A percentile compares a stretch with the other conserved stretches of the same genome.
Conservation (phyloP, 2,888 invertebrate genomes). For the Agonopterix heracliana region DNA sequence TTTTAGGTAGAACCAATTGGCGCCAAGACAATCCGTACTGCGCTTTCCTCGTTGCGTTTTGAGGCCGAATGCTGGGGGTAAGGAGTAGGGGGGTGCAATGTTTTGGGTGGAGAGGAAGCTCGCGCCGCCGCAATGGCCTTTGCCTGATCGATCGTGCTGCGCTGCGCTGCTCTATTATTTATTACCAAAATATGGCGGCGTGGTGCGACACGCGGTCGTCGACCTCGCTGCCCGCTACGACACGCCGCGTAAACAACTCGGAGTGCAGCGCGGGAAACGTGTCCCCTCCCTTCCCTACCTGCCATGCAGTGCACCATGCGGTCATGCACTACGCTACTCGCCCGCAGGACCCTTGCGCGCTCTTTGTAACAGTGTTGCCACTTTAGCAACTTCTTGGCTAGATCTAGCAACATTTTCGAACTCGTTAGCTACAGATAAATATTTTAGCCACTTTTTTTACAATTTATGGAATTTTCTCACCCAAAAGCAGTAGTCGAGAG, state of each 20-base stretch:
- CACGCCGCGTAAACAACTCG: constrained; percentile 57
- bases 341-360: constrained; percentile 6
- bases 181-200: constrained; percentile 70
- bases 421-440: too few species aligned
- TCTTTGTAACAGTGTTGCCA: too few species aligned
- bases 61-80: constrained; percentile 9
- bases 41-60: constrained; percentile 16
- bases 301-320: constrained; percentile 20
- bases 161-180: constrained; percentile 67
- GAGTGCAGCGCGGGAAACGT: constrained; percentile 59
- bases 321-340: constrained; percentile 9
- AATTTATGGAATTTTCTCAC: too few species aligned
- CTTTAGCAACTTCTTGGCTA: constrained; percentile 1
- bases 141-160: constrained; percentile 59
- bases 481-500: too few species aligned
- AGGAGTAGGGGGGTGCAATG: constrained; percentile 46
- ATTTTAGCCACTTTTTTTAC: too few species aligned
- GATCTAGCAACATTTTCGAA: too few species aligned
- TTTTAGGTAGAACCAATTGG: too few species aligned
- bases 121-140: constrained; percentile 61
- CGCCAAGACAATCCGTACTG: constrained; percentile 4
- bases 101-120: constrained; percentile 42
- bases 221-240: constrained; percentile 43
- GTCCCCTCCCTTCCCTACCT: constrained; percentile 34
- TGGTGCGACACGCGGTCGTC: constrained; percentile 59